These are phyloP conservation scores for Argyra leucocephala DNA, from an alignment of 2,888 invertebrate genomes.

Conservation along the genomic window DNA sequence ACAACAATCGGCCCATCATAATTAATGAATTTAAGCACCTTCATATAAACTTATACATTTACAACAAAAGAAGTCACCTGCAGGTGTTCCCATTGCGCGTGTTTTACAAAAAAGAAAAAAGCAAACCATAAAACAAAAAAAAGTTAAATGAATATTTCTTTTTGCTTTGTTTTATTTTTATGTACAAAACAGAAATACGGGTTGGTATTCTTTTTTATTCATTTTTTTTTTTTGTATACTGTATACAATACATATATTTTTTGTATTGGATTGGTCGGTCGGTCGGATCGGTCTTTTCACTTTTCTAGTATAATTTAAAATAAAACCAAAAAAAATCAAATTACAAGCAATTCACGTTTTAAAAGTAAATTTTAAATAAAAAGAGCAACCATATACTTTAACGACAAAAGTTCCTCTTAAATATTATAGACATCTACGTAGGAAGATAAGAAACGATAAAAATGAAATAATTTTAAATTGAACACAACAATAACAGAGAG, in stretches of 20 bases:
- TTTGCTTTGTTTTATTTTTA: neutral
- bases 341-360: no score
- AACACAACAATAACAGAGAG: neutral
- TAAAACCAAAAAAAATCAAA: no score
- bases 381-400: no score
- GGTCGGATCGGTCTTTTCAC: no score
- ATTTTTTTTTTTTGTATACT: no score
- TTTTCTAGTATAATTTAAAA: no score
- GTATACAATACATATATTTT: no score
- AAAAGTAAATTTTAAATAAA: no score
- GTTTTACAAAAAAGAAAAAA: neutral
- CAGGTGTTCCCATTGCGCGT: slow-evolving; percentile 1
- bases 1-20: neutral
- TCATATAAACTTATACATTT: neutral
- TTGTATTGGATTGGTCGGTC: neutral
- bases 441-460: no score
- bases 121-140: neutral
- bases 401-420: no score
- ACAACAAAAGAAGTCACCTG: slow-evolving; percentile 1
- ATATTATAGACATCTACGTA: no score
- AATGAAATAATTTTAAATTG: no score
- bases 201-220: neutral
- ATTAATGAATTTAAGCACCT: neutral
- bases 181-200: neutral
- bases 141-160: neutral